phyloP scores from a whole-genome alignment of 2,113 vertebrate species.

The Otocyon megalotis region DNA sequence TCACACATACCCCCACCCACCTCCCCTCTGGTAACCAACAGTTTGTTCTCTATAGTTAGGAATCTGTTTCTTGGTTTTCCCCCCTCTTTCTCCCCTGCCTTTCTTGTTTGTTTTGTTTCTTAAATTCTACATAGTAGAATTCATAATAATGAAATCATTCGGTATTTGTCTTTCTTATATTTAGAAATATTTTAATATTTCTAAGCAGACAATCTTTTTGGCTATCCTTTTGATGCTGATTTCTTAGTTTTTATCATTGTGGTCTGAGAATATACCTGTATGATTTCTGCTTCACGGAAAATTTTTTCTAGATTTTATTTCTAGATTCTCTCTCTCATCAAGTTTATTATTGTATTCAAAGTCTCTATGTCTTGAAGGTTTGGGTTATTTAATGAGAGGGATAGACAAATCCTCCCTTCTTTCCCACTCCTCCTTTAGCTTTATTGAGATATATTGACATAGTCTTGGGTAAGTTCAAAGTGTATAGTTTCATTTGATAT shows the following conservation, averaged over 20 bases:
- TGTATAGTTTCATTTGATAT: neutral
- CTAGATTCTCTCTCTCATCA: neutral
- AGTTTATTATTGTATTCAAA: neutral
- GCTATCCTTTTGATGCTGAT: neutral
- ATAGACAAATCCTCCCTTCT: neutral
- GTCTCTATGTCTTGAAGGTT: neutral
- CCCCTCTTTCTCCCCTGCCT: neutral
- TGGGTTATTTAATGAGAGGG: neutral
- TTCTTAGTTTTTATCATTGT: neutral
- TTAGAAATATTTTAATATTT: slow-evolving; percentile 22
- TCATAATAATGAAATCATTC: neutral
- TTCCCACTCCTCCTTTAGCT: neutral
- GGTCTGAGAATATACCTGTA: neutral
- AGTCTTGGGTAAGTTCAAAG: neutral
- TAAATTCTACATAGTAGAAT: neutral
- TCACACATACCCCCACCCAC: neutral
- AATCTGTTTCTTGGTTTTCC: neutral
- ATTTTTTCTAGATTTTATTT: neutral
- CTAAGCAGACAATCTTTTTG: neutral
- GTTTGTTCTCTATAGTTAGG: neutral
- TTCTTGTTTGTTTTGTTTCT: neutral
- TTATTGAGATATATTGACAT: neutral
- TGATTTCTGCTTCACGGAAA: neutral
- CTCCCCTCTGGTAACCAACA: neutral
- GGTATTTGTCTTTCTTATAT: neutral